These are phyloP conservation scores for Cyanoramphus novaezelandiae DNA, from an alignment of 2,113 vertebrate genomes.

Conservation along the genomic window DNA sequence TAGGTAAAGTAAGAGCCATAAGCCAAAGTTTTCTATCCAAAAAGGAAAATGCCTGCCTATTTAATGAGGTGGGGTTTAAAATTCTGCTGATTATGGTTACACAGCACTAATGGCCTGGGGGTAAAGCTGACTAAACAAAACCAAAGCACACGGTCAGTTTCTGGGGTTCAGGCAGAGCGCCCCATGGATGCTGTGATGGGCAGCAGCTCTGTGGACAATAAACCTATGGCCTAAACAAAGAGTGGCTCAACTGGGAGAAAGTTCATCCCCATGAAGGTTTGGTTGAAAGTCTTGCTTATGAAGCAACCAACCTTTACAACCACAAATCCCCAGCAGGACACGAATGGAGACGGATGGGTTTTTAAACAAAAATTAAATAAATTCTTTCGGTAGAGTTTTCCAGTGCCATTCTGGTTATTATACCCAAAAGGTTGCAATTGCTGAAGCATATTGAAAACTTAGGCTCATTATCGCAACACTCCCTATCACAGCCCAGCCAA, in stretches of 20 bases:
- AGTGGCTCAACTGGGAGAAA: background rate
- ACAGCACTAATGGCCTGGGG: fast-evolving
- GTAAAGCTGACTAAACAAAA: background rate
- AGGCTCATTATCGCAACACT: background rate
- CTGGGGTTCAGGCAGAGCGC: background rate
- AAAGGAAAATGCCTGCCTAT: background rate
- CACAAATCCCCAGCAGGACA: background rate
- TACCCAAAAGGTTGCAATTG: background rate
- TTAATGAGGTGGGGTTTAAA: background rate
- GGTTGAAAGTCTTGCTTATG: fast-evolving
- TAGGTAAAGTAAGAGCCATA: background rate
- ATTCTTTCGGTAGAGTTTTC: background rate
- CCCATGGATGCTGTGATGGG: fast-evolving
- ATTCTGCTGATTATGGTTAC: fast-evolving
- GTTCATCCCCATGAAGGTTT: fast-evolving
- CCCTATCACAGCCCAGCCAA: background rate
- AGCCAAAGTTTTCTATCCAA: fast-evolving
- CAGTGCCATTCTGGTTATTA: background rate
- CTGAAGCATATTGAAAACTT: background rate
- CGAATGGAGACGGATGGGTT: fast-evolving
- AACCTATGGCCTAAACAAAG: background rate
- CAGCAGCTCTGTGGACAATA: background rate
- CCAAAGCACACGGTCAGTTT: fast-evolving
- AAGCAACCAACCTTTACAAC: background rate
- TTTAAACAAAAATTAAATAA: background rate